A percentile compares a stretch with the other conserved stretches of the same genome.
Evolutionary conservation across 2,113 vertebrate species (phyloP).

Genomic region (Notarius quadriscutis): DNA sequence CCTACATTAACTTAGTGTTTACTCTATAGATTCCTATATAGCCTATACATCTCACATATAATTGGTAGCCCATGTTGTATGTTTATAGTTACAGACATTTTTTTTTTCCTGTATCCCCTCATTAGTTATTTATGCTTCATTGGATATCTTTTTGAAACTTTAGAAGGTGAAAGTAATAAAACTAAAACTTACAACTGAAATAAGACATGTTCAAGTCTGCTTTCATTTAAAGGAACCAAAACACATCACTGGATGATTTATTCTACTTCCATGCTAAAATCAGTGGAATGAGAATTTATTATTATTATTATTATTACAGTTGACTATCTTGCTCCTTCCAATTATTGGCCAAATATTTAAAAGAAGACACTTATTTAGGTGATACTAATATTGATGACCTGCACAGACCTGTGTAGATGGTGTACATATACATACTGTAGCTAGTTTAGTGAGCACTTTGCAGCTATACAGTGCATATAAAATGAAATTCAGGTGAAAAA

Average conservation of each 20-base stretch:
- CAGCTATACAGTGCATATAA: background rate
- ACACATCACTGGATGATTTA: background rate
- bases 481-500: background rate
- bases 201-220: background rate
- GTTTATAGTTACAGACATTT: background rate
- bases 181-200: background rate
- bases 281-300: background rate
- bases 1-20: background rate
- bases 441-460: background rate
- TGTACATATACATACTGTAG: background rate
- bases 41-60: background rate
- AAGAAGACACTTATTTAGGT: background rate
- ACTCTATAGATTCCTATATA: background rate
- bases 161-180: background rate
- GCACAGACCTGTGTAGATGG: background rate
- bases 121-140: background rate
- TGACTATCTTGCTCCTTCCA: background rate
- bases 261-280: background rate
- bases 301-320: too few relatives aligned
- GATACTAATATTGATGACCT: too few relatives aligned
- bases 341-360: background rate
- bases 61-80: background rate
- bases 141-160: background rate
- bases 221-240: background rate
- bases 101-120: background rate